Conservation (phyloP, 1,140 invertebrate species). For the Drosophila sucinea region DNA sequence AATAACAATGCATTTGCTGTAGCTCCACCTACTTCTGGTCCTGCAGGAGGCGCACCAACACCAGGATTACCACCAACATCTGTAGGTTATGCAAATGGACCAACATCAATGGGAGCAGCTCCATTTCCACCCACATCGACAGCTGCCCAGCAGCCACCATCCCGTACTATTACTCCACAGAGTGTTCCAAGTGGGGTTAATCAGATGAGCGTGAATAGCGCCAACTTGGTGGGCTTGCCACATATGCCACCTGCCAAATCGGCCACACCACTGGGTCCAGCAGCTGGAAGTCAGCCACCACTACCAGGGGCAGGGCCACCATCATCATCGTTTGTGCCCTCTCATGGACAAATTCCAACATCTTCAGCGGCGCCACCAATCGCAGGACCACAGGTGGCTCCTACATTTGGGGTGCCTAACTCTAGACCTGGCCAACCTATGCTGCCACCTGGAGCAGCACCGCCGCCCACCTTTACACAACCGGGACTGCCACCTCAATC, state of each 20-base stretch:
- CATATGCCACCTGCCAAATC: conserved; percentile 73
- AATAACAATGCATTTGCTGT: conserved; percentile 65
- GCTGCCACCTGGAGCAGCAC: conserved; percentile 21
- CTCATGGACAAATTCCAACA: conserved; percentile 38
- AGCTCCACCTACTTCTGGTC: conserved; percentile 19
- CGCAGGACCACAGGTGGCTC: conserved; percentile 10
- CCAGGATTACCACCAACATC: background rate
- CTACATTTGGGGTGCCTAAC: conserved; percentile 28
- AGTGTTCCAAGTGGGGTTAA: conserved; percentile 62
- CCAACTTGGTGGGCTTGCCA: conserved; percentile 68
- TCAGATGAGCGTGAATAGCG: conserved; percentile 80
- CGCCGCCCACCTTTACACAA: conserved; percentile 14
- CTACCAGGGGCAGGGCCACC: conserved; percentile 15
- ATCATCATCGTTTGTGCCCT: conserved; percentile 14
- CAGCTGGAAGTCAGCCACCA: conserved; percentile 24
- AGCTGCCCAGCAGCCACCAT: conserved; percentile 18
- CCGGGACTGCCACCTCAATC: conserved; percentile 34
- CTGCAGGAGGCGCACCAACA: background rate
- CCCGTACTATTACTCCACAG: conserved; percentile 51
- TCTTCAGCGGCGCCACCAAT: conserved; percentile 57
- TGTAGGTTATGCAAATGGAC: conserved; percentile 61
- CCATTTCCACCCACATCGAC: conserved; percentile 44
- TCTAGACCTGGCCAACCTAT: conserved; percentile 45
- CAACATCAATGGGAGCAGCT: conserved; percentile 9
- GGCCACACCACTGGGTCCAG: conserved; percentile 10